Evolutionary conservation across 2,797 vertebrate genomes (phyloP), one percentile per base, ranked within the genome.

Genomic region (Neosalanx taihuensis): DNA sequence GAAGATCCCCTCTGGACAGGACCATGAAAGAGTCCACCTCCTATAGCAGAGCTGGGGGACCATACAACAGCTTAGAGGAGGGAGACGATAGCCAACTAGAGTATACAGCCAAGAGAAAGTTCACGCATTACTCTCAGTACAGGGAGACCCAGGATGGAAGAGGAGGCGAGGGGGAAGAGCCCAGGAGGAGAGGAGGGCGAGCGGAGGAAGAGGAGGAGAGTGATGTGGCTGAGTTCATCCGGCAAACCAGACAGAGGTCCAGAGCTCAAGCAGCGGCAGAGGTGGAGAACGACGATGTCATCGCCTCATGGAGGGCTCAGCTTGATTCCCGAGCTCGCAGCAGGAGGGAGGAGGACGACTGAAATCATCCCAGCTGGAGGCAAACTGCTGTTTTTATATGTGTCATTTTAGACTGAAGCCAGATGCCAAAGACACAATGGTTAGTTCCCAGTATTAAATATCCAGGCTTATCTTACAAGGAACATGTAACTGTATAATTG

Each of bases 301-400:
- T 98, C 0, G 82, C 84, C 1, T 95, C 97, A 0, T 99, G 97
- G 97, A 94, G 94, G 79, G 92, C 83, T 10, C 93, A 94, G 70
- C 93, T 94, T 71, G 94, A 96, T 62, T 91, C 89, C 0, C 95
- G 93, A 67, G 2, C 1, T 56, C 51, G 5, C 90, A 84, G 72
- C 61, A 67, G 81, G 68, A 89, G 83, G 73, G 87, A 93, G 69
- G 87, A 91, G 46, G 92, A 81, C 85, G 6, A 6, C 17, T 26
- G 12, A 41, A 49, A 49, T 49, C 35, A 30, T 31, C 29, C 17
- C 31, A 66, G 64, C 12, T 9, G 41, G 41, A 3, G 10, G 15
- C 51, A 56, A 56, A 17, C 51, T 56, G 18, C 18, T 56, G 51
- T 56, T 56, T 17, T n/a, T 56, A 13, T 46, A 12, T 46, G 6